A percentile compares a stretch with the other conserved stretches of the same genome.
Evolutionary conservation across 1,140 invertebrate genomes (phyloP).

Genomic region (Drosophila paulistorum): DNA sequence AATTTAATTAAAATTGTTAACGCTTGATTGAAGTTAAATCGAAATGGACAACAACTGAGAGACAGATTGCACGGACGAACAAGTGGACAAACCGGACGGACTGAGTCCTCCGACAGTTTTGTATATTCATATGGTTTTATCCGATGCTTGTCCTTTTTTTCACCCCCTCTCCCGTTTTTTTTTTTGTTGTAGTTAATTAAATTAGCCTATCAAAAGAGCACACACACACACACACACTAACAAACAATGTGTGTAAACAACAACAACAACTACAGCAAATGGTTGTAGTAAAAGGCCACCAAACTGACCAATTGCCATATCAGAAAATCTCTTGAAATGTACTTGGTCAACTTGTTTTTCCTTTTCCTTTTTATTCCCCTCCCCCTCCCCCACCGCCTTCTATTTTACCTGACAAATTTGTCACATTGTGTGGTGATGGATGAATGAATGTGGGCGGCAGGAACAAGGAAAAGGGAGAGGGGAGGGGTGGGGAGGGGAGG

Average conservation of each 20-base stretch:
- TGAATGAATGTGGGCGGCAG: neutral
- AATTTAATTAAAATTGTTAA: constrained; percentile 82
- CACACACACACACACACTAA: constrained; percentile 26
- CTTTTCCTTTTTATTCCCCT: neutral
- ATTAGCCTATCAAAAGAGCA: constrained; percentile 63
- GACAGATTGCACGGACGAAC: constrained; percentile 4
- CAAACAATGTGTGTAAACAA: constrained; percentile 29
- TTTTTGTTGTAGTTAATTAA: constrained; percentile 55
- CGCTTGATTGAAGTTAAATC: constrained; percentile 80
- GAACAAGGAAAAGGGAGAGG: neutral
- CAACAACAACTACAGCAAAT: constrained; percentile 7
- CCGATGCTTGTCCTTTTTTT: constrained; percentile 5
- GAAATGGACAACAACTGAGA: constrained; percentile 45
- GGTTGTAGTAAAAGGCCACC: constrained; percentile 38
- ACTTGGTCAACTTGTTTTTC: constrained; percentile 35
- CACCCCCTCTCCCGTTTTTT: neutral
- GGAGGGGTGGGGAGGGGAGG: too few species aligned
- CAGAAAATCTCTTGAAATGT: constrained; percentile 18
- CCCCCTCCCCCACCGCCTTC: too few species aligned
- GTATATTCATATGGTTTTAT: constrained; percentile 7
- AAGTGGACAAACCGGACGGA: too few species aligned
- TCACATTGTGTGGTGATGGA: constrained; percentile 18
- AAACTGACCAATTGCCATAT: constrained; percentile 70
- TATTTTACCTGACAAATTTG: constrained; percentile 43
- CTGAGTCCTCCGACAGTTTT: constrained; percentile 18